These are phyloP conservation scores for Keiferia lycopersicella DNA, from an alignment of 2,888 invertebrate species.

Conservation along the genomic window DNA sequence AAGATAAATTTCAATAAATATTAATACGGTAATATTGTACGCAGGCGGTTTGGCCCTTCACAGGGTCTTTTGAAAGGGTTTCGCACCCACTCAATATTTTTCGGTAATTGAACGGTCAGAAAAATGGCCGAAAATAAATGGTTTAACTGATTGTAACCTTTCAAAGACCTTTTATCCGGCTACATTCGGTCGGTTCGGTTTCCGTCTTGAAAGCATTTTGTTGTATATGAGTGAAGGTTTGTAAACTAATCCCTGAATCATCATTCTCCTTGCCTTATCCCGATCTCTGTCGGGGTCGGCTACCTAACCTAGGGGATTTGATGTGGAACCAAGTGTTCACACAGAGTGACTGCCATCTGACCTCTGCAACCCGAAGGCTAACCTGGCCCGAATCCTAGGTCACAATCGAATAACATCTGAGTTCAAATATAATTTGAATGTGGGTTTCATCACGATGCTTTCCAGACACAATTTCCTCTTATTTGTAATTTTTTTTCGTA, in stretches of 20 bases:
- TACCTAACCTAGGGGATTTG: too few relatives aligned
- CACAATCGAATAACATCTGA: too few relatives aligned
- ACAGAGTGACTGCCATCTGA: too few relatives aligned
- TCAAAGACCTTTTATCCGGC: not conserved
- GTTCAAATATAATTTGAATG: too few relatives aligned
- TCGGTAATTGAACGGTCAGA: conserved; percentile 34
- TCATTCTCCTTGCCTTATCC: too few relatives aligned
- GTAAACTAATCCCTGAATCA: not conserved
- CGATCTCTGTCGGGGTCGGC: too few relatives aligned
- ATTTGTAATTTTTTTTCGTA: too few relatives aligned
- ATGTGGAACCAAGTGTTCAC: too few relatives aligned
- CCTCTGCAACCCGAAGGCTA: too few relatives aligned
- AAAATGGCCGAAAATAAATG: conserved; percentile 29
- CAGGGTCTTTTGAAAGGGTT: conserved; percentile 27
- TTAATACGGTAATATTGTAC: conserved; percentile 29
- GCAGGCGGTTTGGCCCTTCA: conserved; percentile 26
- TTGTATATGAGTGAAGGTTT: not conserved
- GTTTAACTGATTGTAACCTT: conserved; percentile 19
- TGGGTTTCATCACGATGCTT: too few relatives aligned
- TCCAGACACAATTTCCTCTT: too few relatives aligned
- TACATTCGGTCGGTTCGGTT: conserved; percentile 10
- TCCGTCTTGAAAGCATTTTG: not conserved
- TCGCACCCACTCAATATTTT: conserved; percentile 31
- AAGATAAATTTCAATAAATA: conserved; percentile 32
- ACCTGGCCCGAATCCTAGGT: too few relatives aligned